Evolutionary conservation across 2,888 invertebrate genomes (phyloP).

Genomic region (Eulithis prunata): DNA sequence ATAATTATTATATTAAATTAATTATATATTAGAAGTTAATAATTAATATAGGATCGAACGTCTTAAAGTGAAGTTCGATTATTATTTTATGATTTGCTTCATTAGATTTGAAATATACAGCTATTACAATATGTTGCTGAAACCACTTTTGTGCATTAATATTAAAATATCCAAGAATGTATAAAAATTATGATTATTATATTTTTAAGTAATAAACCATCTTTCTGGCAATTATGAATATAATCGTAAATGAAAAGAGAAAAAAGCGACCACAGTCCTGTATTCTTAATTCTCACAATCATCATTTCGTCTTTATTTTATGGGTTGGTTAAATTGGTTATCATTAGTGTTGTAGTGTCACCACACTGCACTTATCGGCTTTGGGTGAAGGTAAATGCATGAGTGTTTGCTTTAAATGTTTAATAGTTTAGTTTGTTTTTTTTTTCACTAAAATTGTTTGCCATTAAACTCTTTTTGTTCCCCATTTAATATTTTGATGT

Average conservation of each 20-base stretch:
- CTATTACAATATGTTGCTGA: too few species aligned
- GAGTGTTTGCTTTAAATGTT: constrained; percentile 67
- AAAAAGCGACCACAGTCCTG: constrained; percentile 57
- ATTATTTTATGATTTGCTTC: too few species aligned
- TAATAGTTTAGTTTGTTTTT: constrained; percentile 46
- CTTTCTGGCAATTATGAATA: too few species aligned
- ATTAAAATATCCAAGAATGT: too few species aligned
- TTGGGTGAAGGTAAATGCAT: constrained; percentile 82
- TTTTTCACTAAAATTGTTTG: constrained; percentile 40
- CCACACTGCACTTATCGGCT: constrained; percentile 69
- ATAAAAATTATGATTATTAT: too few species aligned
- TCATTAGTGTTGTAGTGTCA: constrained; percentile 67
- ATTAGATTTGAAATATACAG: too few species aligned
- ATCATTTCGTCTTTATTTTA: constrained; percentile 45
- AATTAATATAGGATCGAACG: too few species aligned
- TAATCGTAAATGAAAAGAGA: background rate
- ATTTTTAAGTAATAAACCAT: too few species aligned
- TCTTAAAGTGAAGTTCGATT: too few species aligned
- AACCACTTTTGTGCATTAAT: too few species aligned
- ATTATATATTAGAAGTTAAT: too few species aligned
- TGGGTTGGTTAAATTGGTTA: constrained; percentile 43
- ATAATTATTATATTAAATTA: too few species aligned
- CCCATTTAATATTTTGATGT: constrained; percentile 4
- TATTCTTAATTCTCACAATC: constrained; percentile 54
- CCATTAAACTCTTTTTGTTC: constrained; percentile 29